Base-by-base conservation (phyloP, 2,113 vertebrate species). In the Oreochromis aureus region DNA sequence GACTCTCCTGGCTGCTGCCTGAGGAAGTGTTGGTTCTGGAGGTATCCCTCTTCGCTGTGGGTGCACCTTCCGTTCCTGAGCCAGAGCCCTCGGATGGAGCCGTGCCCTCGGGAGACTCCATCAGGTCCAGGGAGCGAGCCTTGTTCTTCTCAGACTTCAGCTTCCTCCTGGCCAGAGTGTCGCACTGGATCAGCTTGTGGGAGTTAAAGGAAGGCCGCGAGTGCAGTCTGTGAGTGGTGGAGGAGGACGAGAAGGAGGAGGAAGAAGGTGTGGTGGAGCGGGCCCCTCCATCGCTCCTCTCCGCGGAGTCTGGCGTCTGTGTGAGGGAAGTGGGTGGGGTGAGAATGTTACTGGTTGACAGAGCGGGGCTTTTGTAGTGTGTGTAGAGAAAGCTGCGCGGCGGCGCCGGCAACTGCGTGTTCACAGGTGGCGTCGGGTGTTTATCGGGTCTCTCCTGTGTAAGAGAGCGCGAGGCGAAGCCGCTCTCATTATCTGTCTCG, bases 401-500 rank as follows among this genome's bases (percentile, higher is more conserved):
- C 0, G 86, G 48, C 0, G 88, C n/a, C 0, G 85, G 6, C 2
- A 66, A 66, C 11, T 90, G 91, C 0, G 92, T 4, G 73, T 46
- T 88, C 1, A 15, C 63, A 1, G 90, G 78, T 1, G 71, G 0
- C 0, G 84, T 1, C 2, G 88, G 86, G 46, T 89, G 93, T 86
- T 96, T 97, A 0, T 94, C 93, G 0, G 96, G 96, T 44, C 96
- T 84, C 91, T 97, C 96, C 91, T 96, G 97, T 1, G 96, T 97
- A 53, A 97, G 92, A 16, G 96, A 96, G 58, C 96, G 96, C 1
- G 96, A 97, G 16, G 95, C 96, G 3, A 97, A 97, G 87, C 97
- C 96, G 7, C 97, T 98, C 96, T 99, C 98, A 0, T 98, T 98
- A 96, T 99, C 98, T 2, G 98, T 99, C 95, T 97, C 97, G 27